These are phyloP conservation scores for Aphaenogaster rudis DNA, from an alignment of 1,140 invertebrate species.

Conservation along the genomic window DNA sequence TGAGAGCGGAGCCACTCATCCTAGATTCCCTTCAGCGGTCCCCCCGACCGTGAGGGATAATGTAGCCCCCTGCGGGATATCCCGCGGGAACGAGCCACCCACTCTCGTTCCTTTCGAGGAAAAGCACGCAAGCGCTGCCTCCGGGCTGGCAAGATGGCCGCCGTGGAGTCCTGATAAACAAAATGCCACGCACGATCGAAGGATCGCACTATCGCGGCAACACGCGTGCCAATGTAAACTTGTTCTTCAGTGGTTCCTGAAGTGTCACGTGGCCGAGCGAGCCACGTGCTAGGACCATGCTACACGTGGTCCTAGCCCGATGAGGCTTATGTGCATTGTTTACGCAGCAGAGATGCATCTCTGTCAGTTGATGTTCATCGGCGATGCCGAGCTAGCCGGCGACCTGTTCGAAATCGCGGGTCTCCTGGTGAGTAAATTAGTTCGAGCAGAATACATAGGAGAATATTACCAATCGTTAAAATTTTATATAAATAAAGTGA, in stretches of 20 bases:
- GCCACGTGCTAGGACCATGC: conserved; percentile 48
- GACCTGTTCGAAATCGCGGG: conserved; percentile 78
- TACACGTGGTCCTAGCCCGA: not conserved
- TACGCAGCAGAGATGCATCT: conserved; percentile 71
- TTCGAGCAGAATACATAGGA: not conserved
- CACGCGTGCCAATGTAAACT: conserved; percentile 42
- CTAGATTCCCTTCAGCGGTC: not conserved
- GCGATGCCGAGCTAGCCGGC: conserved; percentile 77
- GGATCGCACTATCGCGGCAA: conserved; percentile 27
- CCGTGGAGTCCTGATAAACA: conserved; percentile 72
- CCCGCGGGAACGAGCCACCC: conserved; percentile 70
- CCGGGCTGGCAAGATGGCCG: conserved; percentile 76
- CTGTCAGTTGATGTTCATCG: conserved; percentile 78
- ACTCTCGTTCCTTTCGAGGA: conserved; percentile 35
- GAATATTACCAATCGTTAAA: not conserved
- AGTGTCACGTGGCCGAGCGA: conserved; percentile 36
- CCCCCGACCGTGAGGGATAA: not conserved
- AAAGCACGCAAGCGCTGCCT: conserved; percentile 74
- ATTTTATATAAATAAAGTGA: not conserved
- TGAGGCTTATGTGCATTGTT: not conserved
- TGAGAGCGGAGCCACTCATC: conserved; percentile 55
- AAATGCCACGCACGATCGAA: conserved; percentile 68
- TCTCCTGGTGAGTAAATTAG: conserved; percentile 77
- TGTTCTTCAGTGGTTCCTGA: conserved; percentile 39
- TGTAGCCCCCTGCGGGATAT: conserved; percentile 31